Evolutionary conservation across 2,888 invertebrate genomes (phyloP).

Genomic region (Diploptera punctata): DNA sequence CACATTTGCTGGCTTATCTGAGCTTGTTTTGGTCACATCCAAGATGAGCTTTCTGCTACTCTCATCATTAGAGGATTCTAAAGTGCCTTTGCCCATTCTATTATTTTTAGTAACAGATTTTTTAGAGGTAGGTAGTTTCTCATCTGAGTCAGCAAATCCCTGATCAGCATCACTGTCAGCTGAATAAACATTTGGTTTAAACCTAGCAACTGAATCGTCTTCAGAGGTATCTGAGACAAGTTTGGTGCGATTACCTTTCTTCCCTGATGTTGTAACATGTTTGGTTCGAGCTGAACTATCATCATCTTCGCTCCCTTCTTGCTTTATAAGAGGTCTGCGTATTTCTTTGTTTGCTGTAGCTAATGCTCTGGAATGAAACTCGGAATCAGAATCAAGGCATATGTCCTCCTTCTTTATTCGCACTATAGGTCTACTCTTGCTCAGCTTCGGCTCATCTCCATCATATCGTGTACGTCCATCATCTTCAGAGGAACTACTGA

Average conservation of each 20-base stretch:
- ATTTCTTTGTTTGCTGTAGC: background rate
- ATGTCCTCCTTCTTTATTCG: constrained; percentile 40
- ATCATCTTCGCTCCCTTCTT: constrained; percentile 49
- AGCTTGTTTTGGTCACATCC: constrained; percentile 22
- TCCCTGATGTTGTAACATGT: background rate
- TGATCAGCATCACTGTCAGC: constrained; percentile 63
- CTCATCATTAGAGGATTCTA: constrained; percentile 34
- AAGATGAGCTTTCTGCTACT: constrained; percentile 26
- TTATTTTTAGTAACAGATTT: constrained; percentile 37
- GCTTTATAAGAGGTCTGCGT: constrained; percentile 53
- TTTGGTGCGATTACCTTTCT: constrained; percentile 72
- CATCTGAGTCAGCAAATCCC: constrained; percentile 57
- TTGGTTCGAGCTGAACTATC: constrained; percentile 28
- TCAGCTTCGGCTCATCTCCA: constrained; percentile 33
- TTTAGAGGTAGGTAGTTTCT: constrained; percentile 50
- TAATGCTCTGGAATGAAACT: constrained; percentile 22
- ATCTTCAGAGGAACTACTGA: constrained; percentile 64
- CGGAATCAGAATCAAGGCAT: constrained; percentile 42
- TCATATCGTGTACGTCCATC: constrained; percentile 52
- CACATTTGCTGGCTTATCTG: constrained; percentile 49
- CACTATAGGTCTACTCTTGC: constrained; percentile 24
- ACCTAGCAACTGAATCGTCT: constrained; percentile 54
- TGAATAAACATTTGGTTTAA: constrained; percentile 45
- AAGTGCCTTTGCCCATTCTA: constrained; percentile 30
- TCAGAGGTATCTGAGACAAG: constrained; percentile 83